Base-by-base conservation (phyloP, 2,888 invertebrate species). In the Palloptera scutellata region DNA sequence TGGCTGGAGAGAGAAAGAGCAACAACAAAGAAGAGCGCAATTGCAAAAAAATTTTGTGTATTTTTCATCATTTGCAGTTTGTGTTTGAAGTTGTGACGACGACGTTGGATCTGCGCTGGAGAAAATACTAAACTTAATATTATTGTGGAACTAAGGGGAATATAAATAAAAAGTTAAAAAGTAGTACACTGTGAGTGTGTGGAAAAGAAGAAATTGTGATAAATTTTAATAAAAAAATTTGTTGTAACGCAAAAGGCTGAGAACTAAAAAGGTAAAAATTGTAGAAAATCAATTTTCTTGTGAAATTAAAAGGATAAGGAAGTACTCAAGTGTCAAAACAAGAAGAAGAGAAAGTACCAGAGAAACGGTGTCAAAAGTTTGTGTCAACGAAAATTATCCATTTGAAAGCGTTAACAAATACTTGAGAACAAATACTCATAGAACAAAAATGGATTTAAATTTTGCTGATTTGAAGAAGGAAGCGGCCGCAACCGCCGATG, bases 391-490 rank as follows among this genome's bases (percentile, higher is more conserved):
- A 55, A 52, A 51, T 43, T 54, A 52, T 58, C 57, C 61, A 64
- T 61, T 60, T 61, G 55, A 48, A 42, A 57, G 20, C 48, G 48
- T 60, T 43, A 59, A 58, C 10, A 20, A 55, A 30, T 20, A 1
- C 13, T 15, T 48, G 17, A 51, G n/a, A n/a, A n/a, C n/a, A 17
- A 30, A 57, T 55, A n/a, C 15, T n/a, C 1, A 55, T 69, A 64
- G 60, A 69, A 43, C n/a, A 48, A 74, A 69, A 73, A 83, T 83
- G 83, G 84, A 83, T 78, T 74, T 78, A 17, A 81, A 82, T 74
- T 82, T 82, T 66, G 76, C 77, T 43, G 83, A 83, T 68, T 72
- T 81, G 59, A 82, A 83, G 58, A 79, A 79, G 70, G 79, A 81
- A 69, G 82, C 82, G 10, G 78, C 75, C 53, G 74, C 78, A 57